Percentiles rank a stretch among this genome's conserved stretches.
phyloP scores from a whole-genome alignment of 2,113 vertebrate genomes.

The Bubalus kerabau region DNA sequence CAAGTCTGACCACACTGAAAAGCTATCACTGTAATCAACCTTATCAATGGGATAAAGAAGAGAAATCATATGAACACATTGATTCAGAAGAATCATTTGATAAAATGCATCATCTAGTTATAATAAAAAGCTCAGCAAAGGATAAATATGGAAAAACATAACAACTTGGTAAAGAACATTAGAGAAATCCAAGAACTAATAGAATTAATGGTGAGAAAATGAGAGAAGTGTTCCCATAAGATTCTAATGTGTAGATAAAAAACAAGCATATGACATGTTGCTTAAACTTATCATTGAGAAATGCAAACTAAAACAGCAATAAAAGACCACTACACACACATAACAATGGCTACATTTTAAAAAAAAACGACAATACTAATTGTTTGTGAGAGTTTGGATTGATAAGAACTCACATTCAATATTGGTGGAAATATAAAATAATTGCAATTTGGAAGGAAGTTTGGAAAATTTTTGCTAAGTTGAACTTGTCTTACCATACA shows the following conservation, averaged over 20 bases:
- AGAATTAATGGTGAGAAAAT: not conserved
- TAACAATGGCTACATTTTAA: not conserved
- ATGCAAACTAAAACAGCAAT: not conserved
- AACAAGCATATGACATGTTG: not conserved
- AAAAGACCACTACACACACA: not conserved
- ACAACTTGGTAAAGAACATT: not conserved
- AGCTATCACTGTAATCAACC: not conserved
- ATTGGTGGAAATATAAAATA: not conserved
- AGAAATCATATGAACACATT: not conserved
- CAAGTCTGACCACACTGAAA: not conserved
- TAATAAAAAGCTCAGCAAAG: not conserved
- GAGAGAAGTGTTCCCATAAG: not conserved
- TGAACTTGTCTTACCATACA: not conserved
- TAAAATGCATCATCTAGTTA: not conserved
- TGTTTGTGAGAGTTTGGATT: not conserved
- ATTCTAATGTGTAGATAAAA: not conserved
- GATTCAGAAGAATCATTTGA: not conserved
- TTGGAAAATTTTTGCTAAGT: not conserved
- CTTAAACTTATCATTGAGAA: not conserved
- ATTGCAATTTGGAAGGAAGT: not conserved
- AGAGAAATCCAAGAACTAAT: not conserved
- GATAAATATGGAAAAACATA: not conserved
- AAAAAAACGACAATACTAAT: not conserved
- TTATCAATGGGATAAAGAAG: not conserved
- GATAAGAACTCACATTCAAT: not conserved